A percentile compares a stretch with the other conserved stretches of the same genome.
phyloP scores from a whole-genome alignment of 2,113 vertebrate genomes.

The Ivindomyrus marchei region DNA sequence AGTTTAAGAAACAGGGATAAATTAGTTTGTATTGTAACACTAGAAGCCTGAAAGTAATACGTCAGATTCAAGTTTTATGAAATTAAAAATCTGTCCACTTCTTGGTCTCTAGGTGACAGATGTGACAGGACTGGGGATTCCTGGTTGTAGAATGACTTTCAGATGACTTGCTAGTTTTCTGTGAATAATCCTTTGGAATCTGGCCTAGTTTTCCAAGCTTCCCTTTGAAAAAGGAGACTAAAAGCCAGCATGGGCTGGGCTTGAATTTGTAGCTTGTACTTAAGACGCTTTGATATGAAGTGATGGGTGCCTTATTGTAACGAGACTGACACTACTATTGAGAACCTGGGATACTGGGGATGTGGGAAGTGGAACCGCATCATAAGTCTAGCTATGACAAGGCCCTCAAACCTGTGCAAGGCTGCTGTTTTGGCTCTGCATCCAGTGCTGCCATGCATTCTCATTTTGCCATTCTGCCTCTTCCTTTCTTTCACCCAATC shows the following conservation, averaged over 20 bases:
- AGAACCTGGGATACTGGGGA: not conserved
- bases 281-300: not conserved
- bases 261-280: not conserved
- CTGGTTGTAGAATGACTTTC: not conserved
- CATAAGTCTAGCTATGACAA: not conserved
- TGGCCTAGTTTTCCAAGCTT: not conserved
- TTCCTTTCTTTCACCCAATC: not conserved
- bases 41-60: not conserved
- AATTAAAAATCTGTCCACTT: not conserved
- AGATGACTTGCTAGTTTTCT: constrained; percentile 2
- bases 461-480: not conserved
- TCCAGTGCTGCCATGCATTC: not conserved
- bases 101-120: not conserved
- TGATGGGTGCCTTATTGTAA: constrained; percentile 11
- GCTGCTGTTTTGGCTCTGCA: not conserved
- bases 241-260: not conserved
- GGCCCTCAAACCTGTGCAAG: not conserved
- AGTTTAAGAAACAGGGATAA: not conserved
- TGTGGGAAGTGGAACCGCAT: not conserved
- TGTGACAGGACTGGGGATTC: not conserved
- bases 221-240: not conserved
- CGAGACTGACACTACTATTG: not conserved
- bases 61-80: not conserved
- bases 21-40: not conserved
- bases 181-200: not conserved